Evolutionary conservation across 2,888 invertebrate genomes (phyloP).

Genomic region (Zonitis immaculata): DNA sequence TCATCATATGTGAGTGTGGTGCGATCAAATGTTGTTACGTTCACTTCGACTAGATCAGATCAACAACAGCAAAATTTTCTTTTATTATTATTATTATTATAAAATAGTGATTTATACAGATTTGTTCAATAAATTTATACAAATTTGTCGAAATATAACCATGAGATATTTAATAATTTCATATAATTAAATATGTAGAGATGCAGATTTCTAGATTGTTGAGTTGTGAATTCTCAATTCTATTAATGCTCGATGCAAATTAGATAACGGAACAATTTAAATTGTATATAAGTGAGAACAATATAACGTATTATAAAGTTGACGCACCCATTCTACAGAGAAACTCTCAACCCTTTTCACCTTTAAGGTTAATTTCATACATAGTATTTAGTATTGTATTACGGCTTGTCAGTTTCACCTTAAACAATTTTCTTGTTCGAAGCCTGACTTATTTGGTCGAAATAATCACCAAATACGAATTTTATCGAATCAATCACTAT

Average conservation of each 20-base stretch:
- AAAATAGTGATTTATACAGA: too few relatives aligned
- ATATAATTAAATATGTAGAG: too few relatives aligned
- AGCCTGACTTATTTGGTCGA: conserved; percentile 28
- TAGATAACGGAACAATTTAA: conserved; percentile 36
- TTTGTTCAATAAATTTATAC: too few relatives aligned
- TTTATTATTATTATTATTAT: too few relatives aligned
- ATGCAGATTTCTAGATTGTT: too few relatives aligned
- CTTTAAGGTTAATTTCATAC: conserved; percentile 41
- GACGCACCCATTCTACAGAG: conserved; percentile 27
- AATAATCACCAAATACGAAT: conserved; percentile 31
- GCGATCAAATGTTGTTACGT: too few relatives aligned
- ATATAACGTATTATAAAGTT: conserved; percentile 37
- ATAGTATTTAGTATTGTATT: conserved; percentile 18
- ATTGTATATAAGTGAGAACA: conserved; percentile 36
- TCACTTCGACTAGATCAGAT: too few relatives aligned
- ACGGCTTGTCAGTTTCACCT: neutral
- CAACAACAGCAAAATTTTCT: too few relatives aligned
- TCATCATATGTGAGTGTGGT: neutral
- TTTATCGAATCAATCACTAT: conserved; percentile 35
- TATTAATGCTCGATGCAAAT: conserved; percentile 32
- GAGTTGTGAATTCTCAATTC: too few relatives aligned
- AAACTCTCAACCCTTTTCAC: conserved; percentile 21
- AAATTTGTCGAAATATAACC: too few relatives aligned
- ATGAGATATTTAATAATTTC: too few relatives aligned
- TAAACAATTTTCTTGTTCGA: conserved; percentile 36